A percentile compares a stretch with the other conserved stretches of the same genome.
phyloP scores from a whole-genome alignment of 1,140 invertebrate genomes.

The Brachionus manjavacas region DNA sequence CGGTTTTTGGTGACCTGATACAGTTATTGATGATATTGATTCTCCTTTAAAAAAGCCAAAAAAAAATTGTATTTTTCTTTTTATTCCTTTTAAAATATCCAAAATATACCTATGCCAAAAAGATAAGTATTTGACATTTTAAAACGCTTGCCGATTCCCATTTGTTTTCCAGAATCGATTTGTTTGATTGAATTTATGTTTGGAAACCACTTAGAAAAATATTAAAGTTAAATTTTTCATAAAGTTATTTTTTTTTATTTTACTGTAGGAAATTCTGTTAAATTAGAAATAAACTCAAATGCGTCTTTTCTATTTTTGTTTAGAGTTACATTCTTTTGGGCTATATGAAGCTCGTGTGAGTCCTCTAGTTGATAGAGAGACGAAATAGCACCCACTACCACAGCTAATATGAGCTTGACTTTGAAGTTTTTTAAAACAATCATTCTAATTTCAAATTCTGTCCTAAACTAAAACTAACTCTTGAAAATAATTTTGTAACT shows the following conservation, averaged over 20 bases:
- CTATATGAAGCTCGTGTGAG: not conserved
- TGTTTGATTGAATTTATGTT: conserved; percentile 19
- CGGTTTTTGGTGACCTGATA: conserved; percentile 15
- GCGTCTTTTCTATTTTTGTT: conserved; percentile 16
- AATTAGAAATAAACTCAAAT: conserved; percentile 2
- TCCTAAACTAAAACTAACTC: not conserved
- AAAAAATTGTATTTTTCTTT: no score
- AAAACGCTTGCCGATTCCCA: conserved; percentile 6
- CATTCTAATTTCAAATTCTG: not conserved
- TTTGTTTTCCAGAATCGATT: not conserved
- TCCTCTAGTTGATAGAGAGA: conserved; percentile 27
- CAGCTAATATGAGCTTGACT: not conserved
- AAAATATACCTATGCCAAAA: conserved; percentile 15
- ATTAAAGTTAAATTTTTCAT: not conserved
- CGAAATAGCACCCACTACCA: not conserved
- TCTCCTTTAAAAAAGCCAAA: not conserved
- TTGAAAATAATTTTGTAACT: not conserved
- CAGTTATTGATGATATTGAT: not conserved
- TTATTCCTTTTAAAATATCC: no score
- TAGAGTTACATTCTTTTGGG: conserved; percentile 24
- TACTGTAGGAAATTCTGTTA: conserved; percentile 21
- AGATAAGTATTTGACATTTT: conserved; percentile 40
- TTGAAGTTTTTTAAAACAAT: conserved; percentile 9
- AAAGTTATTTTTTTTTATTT: not conserved
- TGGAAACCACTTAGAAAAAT: conserved; percentile 37